phyloP scores from a whole-genome alignment of 2,113 vertebrate species.

The Ophthalmolycus amberensis region DNA sequence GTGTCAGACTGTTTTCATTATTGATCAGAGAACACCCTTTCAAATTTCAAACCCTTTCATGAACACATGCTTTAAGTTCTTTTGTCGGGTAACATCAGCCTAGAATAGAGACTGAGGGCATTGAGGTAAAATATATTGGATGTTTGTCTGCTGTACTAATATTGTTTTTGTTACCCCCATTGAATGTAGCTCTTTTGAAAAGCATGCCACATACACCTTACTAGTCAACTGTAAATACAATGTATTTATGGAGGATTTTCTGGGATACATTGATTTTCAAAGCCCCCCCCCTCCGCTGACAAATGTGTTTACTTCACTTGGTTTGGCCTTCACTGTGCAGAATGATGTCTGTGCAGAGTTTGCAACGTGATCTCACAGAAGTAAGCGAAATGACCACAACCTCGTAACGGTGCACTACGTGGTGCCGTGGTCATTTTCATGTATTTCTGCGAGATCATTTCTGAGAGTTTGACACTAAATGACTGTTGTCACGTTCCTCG shows the following conservation, averaged over 20 bases:
- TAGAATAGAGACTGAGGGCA: constrained; percentile 62
- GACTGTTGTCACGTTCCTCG: background rate
- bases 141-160: constrained; percentile 53
- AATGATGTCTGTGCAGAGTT: background rate
- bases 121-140: constrained; percentile 51
- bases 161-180: constrained; percentile 31
- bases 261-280: background rate
- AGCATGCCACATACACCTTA: background rate
- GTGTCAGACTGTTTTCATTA: constrained; percentile 62
- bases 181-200: constrained; percentile 48
- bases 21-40: constrained; percentile 66
- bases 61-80: constrained; percentile 64
- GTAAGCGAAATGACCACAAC: background rate
- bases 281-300: background rate
- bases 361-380: background rate
- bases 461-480: background rate
- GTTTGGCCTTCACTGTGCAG: background rate
- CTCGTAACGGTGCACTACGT: background rate
- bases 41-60: constrained; percentile 66
- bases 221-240: background rate
- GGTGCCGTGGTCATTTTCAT: background rate
- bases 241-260: background rate
- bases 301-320: background rate
- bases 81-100: constrained; percentile 63
- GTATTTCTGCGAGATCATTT: background rate